Evolutionary conservation across 2,888 invertebrate species (phyloP).

Genomic region (Altica lythri): DNA sequence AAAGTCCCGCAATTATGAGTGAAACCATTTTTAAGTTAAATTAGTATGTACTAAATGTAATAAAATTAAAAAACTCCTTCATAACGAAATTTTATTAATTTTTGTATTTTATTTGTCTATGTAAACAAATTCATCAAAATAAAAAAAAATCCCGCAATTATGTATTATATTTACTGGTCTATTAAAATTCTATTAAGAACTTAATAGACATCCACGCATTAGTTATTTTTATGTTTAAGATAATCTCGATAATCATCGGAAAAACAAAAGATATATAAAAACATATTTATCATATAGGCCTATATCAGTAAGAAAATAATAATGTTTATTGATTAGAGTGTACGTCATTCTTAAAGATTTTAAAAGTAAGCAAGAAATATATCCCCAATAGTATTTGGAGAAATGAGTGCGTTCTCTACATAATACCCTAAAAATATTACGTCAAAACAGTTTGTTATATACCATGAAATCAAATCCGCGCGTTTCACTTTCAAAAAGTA

Average conservation of each 20-base stretch:
- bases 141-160: too few relatives aligned
- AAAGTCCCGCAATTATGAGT: too few relatives aligned
- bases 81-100: too few relatives aligned
- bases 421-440: conserved; percentile 47
- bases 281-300: conserved; percentile 11
- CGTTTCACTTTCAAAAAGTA: conserved; percentile 56
- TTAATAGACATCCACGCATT: background rate
- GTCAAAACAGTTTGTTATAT: conserved; percentile 53
- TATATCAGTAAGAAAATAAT: conserved; percentile 12
- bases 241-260: conserved; percentile 13
- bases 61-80: too few relatives aligned
- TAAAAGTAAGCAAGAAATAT: background rate
- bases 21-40: too few relatives aligned
- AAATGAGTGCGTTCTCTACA: conserved; percentile 31
- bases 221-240: conserved; percentile 5
- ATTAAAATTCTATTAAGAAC: conserved; percentile 14
- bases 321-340: conserved; percentile 7
- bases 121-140: too few relatives aligned
- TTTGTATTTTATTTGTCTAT: too few relatives aligned
- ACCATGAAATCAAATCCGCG: conserved; percentile 49
- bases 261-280: conserved; percentile 14
- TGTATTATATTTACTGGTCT: conserved; percentile 9
- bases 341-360: conserved; percentile 7
- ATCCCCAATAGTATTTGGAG: conserved; percentile 10
- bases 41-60: too few relatives aligned